These are phyloP conservation scores for Mohoua ochrocephala DNA, from an alignment of 2,113 vertebrate species.

Conservation along the genomic window DNA sequence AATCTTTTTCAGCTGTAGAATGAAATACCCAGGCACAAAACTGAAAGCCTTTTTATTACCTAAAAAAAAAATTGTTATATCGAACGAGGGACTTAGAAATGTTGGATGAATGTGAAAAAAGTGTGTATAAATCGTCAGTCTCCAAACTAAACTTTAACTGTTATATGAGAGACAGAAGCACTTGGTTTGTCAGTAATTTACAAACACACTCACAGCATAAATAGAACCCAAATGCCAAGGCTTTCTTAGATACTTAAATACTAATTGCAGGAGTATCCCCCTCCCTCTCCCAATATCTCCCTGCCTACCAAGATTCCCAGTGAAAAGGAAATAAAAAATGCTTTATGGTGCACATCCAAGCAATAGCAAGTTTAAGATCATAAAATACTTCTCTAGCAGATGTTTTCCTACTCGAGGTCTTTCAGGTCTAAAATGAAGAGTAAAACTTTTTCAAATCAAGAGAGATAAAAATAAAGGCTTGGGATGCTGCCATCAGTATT, in stretches of 20 bases:
- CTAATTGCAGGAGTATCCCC: not conserved
- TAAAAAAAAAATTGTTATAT: not conserved
- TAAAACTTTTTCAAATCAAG: not conserved
- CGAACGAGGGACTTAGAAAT: not conserved
- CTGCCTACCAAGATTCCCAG: not conserved
- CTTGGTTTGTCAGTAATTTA: not conserved
- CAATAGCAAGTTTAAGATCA: not conserved
- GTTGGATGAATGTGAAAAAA: not conserved
- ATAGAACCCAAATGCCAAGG: not conserved
- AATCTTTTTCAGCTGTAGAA: not conserved
- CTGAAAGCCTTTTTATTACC: not conserved
- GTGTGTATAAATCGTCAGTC: not conserved
- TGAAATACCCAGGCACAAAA: not conserved
- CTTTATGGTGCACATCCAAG: not conserved
- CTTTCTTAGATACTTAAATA: not conserved
- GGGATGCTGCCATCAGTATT: not conserved
- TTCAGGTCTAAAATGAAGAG: not conserved
- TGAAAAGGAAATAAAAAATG: not conserved
- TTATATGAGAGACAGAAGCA: not conserved
- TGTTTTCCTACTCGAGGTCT: not conserved
- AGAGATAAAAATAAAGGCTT: not conserved
- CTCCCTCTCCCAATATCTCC: not conserved
- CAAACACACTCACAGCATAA: not conserved
- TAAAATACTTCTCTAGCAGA: not conserved
- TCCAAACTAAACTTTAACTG: not conserved